Base-by-base conservation (phyloP, 2,888 invertebrate genomes). In the Cephus pulcher region DNA sequence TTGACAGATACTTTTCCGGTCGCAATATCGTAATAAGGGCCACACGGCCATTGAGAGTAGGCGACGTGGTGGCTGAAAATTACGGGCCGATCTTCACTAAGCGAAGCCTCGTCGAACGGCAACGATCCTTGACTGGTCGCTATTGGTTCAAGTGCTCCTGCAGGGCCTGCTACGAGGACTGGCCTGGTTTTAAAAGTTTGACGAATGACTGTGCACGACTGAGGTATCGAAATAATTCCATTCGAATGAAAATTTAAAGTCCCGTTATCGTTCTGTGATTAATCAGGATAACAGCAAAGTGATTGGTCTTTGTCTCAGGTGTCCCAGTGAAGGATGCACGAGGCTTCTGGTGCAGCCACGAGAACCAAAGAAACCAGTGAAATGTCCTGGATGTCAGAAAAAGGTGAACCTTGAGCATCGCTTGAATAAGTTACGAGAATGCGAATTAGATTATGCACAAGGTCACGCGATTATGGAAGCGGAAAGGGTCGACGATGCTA, bases 121-220 rank as follows among this genome's bases (percentile, higher is more conserved):
- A 95, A 88, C 92, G 94, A 74, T 92, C 94, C 0, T 91, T 97
- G 1, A 93, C 93, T 1, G 95, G 95, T 23, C 93, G 97, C 23
- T 97, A 97, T 89, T 95, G 96, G 94, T 97, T 97, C 89, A 92
- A 93, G 76, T 97, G 97, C 87, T 93, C 93, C 71, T 97, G 97
- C 87, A 86, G 90, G 75, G 94, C 96, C 3, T 97, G 97, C 87
- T 92, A 89, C 34, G 95, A 96, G 86, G 94, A 96, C 89, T 97
- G 97, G 97, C 95, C 96, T 0, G 91, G 92, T 0, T 91, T 95
- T 74, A 94, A 94, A 79, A 93, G 94, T 82, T 91, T 96, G 90
- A 93, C 93, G 79, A 92, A 89, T 84, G 92, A 88, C 69, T 82
- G 82, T 23, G 87, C 90, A 23, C 88, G 92, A 40, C 87, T 94